phyloP scores from a whole-genome alignment of 2,113 vertebrate genomes.

The Rostratula benghalensis region DNA sequence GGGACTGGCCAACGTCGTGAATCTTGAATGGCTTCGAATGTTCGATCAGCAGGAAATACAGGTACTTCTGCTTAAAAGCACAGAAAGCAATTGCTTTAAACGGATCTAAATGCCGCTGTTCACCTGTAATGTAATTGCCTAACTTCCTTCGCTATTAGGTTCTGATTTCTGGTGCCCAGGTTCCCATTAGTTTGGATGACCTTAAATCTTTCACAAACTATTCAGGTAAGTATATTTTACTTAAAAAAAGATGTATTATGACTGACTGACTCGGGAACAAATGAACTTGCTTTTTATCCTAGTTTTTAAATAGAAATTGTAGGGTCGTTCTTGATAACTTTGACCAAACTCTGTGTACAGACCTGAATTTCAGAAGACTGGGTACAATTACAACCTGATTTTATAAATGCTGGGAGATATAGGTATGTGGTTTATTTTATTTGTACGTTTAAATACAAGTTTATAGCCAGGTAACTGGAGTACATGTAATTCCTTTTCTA shows the following conservation, averaged over 20 bases:
- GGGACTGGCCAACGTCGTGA: constrained; percentile 94
- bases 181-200: constrained; percentile 95
- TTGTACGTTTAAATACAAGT: neutral
- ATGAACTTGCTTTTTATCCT: neutral
- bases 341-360: neutral
- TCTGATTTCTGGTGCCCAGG: constrained; percentile 93
- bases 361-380: neutral
- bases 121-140: neutral
- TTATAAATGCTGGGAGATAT: neutral
- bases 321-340: neutral
- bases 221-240: constrained; percentile 81
- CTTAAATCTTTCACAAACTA: constrained; percentile 98
- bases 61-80: constrained; percentile 65
- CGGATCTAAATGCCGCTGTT: neutral
- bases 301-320: neutral
- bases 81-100: neutral
- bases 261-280: neutral
- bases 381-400: neutral
- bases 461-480: neutral
- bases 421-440: neutral
- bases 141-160: constrained; percentile 73
- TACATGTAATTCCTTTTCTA: neutral
- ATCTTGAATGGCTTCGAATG: constrained; percentile 98
- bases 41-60: constrained; percentile 98
- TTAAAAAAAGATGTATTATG: neutral